A percentile compares a stretch with the other conserved stretches of the same genome.
These are phyloP conservation scores for Apodemus agrarius DNA, from an alignment of 2,797 vertebrate genomes.

Conservation along the genomic window DNA sequence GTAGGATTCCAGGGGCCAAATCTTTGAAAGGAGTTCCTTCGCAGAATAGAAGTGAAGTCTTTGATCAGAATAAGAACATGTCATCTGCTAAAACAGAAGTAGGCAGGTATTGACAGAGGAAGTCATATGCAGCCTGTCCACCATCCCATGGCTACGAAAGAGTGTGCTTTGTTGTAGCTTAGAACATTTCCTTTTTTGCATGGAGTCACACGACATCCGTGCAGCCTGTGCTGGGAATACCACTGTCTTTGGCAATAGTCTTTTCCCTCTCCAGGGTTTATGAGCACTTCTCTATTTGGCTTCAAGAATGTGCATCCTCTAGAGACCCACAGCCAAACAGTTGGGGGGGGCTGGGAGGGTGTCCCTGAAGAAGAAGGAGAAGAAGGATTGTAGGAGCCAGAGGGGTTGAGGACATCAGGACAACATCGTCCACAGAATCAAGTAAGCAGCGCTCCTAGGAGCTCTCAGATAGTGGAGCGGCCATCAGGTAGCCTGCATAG, in stretches of 20 bases:
- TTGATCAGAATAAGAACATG: neutral
- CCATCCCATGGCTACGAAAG: neutral
- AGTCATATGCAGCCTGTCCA: neutral
- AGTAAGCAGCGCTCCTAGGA: neutral
- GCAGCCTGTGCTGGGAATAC: neutral
- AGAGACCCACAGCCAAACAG: neutral
- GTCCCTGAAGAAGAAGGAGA: neutral
- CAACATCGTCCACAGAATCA: neutral
- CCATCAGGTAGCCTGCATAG: neutral
- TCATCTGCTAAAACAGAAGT: slow-evolving; percentile 7
- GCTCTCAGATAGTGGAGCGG: no score
- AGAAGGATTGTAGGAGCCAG: neutral
- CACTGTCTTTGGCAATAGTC: neutral
- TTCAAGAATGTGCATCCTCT: neutral
- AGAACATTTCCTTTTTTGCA: neutral
- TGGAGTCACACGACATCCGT: neutral
- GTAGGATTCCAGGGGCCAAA: slow-evolving; percentile 15
- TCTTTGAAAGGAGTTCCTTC: slow-evolving; percentile 24
- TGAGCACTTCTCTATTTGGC: neutral
- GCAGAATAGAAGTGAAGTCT: neutral
- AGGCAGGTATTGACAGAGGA: neutral
- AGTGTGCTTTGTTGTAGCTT: neutral
- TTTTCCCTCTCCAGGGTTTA: neutral
- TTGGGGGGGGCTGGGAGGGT: accelerated
- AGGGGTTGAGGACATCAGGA: neutral